A percentile compares a stretch with the other conserved stretches of the same genome.
Conservation (phyloP, 2,888 invertebrate species). For the Himalopsyche anomala region DNA sequence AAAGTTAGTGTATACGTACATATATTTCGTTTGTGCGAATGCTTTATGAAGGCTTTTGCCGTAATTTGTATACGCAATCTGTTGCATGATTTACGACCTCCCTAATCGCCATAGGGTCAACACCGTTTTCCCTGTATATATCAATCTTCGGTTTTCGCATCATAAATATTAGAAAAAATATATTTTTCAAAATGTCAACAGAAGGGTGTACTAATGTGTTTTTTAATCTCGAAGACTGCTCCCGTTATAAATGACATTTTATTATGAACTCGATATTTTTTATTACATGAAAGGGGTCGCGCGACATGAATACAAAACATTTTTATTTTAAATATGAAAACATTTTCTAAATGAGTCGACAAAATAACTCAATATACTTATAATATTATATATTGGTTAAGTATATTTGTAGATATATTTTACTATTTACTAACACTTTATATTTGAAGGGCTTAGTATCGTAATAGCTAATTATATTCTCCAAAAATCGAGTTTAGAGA, state of each 20-base stretch:
- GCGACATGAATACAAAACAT: too few species aligned
- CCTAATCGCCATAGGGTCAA: constrained; percentile 55
- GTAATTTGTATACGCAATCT: constrained; percentile 52
- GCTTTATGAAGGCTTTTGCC: not conserved
- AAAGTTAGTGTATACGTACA: too few species aligned
- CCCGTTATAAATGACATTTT: constrained; percentile 28
- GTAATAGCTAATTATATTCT: too few species aligned
- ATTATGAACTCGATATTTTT: constrained; percentile 42
- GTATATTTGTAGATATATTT: too few species aligned
- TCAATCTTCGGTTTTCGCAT: constrained; percentile 56
- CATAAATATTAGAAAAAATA: constrained; percentile 54
- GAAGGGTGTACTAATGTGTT: constrained; percentile 56
- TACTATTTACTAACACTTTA: too few species aligned
- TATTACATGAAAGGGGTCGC: constrained; percentile 45
- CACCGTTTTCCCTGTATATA: constrained; percentile 48
- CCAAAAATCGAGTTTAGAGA: too few species aligned
- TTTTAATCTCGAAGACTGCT: constrained; percentile 53
- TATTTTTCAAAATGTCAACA: constrained; percentile 51
- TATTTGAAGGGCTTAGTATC: too few species aligned
- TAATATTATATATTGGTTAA: too few species aligned
- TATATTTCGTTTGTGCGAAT: not conserved
- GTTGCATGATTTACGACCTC: constrained; percentile 60
- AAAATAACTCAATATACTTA: not conserved
- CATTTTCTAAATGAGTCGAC: not conserved
- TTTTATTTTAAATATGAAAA: too few species aligned